Base-by-base conservation (phyloP, 2,797 vertebrate genomes). In the Nannoperca obscura region DNA sequence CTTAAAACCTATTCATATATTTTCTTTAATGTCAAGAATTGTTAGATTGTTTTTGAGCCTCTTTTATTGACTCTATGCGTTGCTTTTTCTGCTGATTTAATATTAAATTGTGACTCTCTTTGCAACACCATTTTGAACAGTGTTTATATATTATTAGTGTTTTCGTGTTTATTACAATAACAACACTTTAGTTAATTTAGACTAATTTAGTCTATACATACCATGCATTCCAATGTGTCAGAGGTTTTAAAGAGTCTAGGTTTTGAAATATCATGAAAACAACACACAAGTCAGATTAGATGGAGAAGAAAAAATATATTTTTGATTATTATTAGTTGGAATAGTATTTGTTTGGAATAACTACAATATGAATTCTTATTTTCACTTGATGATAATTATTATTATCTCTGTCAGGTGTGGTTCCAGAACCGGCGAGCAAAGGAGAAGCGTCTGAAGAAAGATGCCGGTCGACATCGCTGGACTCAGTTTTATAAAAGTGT, bases 381-480 rank as follows among this genome's bases (percentile, higher is more conserved):
- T n/a, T 50, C 8, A 59, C 0, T 34, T 19, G 20, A 66, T 17
- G 0, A n/a, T 30, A 11, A 62, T 36, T 24, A 2, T 61, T 54
- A 19, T 54, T 3, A 1, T 80, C 22, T 78, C 36, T 72, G 12
- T 62, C 93, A 99, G 98, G 98, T 99, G 40, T 99, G 98, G 98
- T 99, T 99, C 92, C 98, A 99, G 94, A 99, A 99, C 94, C 93
- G 98, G 44, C 92, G 98, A 82, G 98, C 98, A 55, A 99, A 99
- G 90, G 98, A 99, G 91, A 99, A 99, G 81, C 95, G 98, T 0
- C 88, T 99, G 89, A 99, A 99, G 94, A 99, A 99, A 90, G 98
- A 99, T 0, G 98, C 98, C 0, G 98, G 98, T 4, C 96, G 98
- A 24, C 98, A 99, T 50, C 97, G 98, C 85, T 99, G 98, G 98